Evolutionary conservation across 2,797 vertebrate genomes (phyloP).

Genomic region (Xerus rutilus): DNA sequence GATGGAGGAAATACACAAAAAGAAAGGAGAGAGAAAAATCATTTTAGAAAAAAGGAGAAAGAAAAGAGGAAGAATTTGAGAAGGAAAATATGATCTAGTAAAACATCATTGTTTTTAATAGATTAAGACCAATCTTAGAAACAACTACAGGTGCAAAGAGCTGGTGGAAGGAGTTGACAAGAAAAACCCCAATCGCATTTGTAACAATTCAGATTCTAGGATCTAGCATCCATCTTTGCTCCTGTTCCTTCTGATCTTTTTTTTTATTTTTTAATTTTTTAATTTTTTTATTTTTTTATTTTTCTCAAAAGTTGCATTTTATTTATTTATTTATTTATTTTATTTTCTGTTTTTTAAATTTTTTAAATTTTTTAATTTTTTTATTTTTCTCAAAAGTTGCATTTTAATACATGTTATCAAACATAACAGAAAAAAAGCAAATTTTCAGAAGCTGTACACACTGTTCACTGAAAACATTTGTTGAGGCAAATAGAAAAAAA

Average conservation of each 20-base stretch:
- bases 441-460: too few species aligned
- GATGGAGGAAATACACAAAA: neutral
- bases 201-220: neutral
- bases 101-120: neutral
- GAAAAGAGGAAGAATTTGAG: neutral
- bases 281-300: too few species aligned
- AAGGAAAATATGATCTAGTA: neutral
- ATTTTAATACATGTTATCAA: too few species aligned
- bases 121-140: conserved; percentile 26
- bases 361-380: too few species aligned
- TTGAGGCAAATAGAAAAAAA: too few species aligned
- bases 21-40: conserved; percentile 16
- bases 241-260: neutral
- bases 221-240: neutral
- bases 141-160: neutral
- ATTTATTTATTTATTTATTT: too few species aligned
- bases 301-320: too few species aligned
- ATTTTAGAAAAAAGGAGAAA: neutral
- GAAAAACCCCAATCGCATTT: neutral
- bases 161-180: neutral
- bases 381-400: too few species aligned
- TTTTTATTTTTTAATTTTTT: too few species aligned
- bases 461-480: too few species aligned
- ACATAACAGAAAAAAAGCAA: too few species aligned
- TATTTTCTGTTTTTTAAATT: too few species aligned